phyloP scores from a whole-genome alignment of 1,140 invertebrate species.

The Cotesia glomerata region DNA sequence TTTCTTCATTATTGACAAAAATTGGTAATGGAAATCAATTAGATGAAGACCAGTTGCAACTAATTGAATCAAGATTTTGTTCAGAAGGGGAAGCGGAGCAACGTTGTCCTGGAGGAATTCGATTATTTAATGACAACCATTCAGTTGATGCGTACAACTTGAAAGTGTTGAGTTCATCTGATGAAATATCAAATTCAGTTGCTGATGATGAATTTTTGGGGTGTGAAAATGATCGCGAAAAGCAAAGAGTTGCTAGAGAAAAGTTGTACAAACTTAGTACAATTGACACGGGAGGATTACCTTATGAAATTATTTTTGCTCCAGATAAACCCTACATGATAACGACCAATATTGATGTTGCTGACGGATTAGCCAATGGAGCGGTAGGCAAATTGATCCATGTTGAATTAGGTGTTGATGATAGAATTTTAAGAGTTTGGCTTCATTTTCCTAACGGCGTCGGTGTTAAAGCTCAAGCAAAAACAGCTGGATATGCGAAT shows the following conservation, averaged over 20 bases:
- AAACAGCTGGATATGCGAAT: not conserved
- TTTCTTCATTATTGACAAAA: too few species aligned
- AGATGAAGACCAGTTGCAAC: too few species aligned
- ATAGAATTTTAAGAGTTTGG: not conserved
- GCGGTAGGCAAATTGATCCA: not conserved
- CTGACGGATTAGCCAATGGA: not conserved
- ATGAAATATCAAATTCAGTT: not conserved
- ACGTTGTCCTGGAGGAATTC: too few species aligned
- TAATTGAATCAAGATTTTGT: too few species aligned
- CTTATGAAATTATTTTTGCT: not conserved
- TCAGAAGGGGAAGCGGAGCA: too few species aligned
- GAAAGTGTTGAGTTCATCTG: constrained; percentile 34
- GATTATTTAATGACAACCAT: too few species aligned
- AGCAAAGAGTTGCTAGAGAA: not conserved
- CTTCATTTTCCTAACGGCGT: not conserved
- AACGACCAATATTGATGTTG: not conserved
- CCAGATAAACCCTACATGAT: not conserved
- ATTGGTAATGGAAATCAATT: too few species aligned
- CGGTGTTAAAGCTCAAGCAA: not conserved
- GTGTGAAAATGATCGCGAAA: not conserved
- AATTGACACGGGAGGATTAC: constrained; percentile 13
- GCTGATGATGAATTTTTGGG: not conserved
- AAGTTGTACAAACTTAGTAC: not conserved
- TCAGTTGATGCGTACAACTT: constrained; percentile 35
- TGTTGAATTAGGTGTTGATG: not conserved